phyloP scores from a whole-genome alignment of 2,113 vertebrate genomes.

The Pyxicephalus adspersus region DNA sequence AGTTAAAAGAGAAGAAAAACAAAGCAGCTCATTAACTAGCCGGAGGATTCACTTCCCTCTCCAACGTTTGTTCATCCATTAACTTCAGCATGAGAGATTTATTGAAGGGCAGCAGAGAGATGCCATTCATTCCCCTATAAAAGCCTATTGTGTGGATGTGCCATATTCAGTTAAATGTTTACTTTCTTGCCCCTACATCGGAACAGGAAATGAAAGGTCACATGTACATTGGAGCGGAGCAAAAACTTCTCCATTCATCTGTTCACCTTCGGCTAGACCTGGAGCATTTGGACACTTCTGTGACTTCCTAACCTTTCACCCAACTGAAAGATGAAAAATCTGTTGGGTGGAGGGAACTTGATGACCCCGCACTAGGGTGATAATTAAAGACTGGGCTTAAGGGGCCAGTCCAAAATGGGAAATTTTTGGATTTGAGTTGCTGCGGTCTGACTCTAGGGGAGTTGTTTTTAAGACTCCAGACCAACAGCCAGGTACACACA shows the following conservation, averaged over 20 bases:
- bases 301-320: conserved; percentile 22
- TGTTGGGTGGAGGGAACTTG: no score
- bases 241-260: conserved; percentile 61
- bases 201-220: conserved; percentile 72
- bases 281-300: conserved; percentile 65
- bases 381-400: no score
- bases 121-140: conserved; percentile 57
- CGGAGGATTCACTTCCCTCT: conserved; percentile 40
- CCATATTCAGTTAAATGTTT: conserved; percentile 71
- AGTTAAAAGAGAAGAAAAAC: background rate
- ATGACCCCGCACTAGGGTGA: no score
- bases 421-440: no score
- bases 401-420: no score
- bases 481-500: no score
- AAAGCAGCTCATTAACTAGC: conserved; percentile 44
- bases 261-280: conserved; percentile 62
- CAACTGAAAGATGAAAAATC: background rate
- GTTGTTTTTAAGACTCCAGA: no score
- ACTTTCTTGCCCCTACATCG: conserved; percentile 79
- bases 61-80: conserved; percentile 58
- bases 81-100: conserved; percentile 72
- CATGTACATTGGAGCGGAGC: conserved; percentile 58
- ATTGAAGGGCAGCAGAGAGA: conserved; percentile 60
- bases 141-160: conserved; percentile 63
- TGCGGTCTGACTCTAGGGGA: no score